phyloP scores from a whole-genome alignment of 2,888 invertebrate genomes.

The Drymonia ruficornis region DNA sequence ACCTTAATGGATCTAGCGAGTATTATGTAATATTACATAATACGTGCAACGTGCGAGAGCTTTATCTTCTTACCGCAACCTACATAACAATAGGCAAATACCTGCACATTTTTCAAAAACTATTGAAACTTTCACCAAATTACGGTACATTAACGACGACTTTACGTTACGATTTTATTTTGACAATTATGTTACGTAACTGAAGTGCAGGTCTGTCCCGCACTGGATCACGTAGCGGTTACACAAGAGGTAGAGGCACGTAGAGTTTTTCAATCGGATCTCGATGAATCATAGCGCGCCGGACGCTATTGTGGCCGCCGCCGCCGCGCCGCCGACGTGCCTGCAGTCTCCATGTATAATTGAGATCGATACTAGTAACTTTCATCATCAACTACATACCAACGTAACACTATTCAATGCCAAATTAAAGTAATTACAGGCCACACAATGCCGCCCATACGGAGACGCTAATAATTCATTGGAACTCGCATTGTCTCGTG shows the following conservation, averaged over 20 bases:
- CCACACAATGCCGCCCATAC: constrained; percentile 39
- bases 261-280: constrained; percentile 67
- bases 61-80: background rate
- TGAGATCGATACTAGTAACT: constrained; percentile 67
- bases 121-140: constrained; percentile 71
- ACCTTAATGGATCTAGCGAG: background rate
- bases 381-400: constrained; percentile 64
- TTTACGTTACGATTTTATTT: constrained; percentile 71
- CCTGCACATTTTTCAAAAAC: constrained; percentile 33
- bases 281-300: constrained; percentile 61
- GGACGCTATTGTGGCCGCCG: constrained; percentile 11
- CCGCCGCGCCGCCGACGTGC: constrained; percentile 43
- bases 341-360: constrained; percentile 56
- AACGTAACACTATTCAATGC: constrained; percentile 62
- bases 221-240: constrained; percentile 79
- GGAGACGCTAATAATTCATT: constrained; percentile 45
- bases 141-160: constrained; percentile 57
- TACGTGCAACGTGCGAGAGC: background rate
- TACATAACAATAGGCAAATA: constrained; percentile 1
- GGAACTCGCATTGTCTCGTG: constrained; percentile 57
- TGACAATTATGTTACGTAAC: constrained; percentile 79
- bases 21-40: background rate
- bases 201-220: constrained; percentile 59
- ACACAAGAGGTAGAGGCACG: constrained; percentile 74
- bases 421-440: constrained; percentile 61